These are phyloP conservation scores for Vidua chalybeata DNA, from an alignment of 2,113 vertebrate genomes.

Conservation along the genomic window DNA sequence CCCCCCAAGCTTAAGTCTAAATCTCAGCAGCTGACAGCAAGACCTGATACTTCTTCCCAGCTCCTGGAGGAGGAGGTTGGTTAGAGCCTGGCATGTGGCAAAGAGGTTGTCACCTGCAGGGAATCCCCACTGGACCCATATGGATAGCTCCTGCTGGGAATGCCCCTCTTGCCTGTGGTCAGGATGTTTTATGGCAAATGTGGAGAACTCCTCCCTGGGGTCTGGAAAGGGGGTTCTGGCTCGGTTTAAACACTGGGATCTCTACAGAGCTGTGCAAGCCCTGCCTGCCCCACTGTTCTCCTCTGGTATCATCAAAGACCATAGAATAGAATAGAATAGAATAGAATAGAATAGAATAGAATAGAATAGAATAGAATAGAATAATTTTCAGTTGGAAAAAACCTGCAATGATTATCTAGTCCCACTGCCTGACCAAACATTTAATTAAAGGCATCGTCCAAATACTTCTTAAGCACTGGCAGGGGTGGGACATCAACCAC, in stretches of 20 bases:
- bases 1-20: neutral
- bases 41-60: neutral
- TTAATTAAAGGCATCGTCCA: neutral
- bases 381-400: neutral
- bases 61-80: neutral
- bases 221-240: neutral
- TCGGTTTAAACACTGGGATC: neutral
- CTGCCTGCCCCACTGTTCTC: neutral
- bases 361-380: neutral
- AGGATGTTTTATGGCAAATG: neutral
- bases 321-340: neutral
- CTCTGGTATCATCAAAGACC: neutral
- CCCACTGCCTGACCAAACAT: neutral
- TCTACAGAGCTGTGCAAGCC: neutral
- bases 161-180: neutral
- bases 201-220: neutral
- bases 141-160: neutral
- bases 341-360: neutral
- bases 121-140: neutral
- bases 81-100: accelerated
- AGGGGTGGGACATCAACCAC: accelerated
- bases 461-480: neutral
- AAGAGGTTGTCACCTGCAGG: neutral
- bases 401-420: neutral
- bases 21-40: neutral